These are phyloP conservation scores for Malurus elegans DNA, from an alignment of 2,113 vertebrate species.

Conservation along the genomic window DNA sequence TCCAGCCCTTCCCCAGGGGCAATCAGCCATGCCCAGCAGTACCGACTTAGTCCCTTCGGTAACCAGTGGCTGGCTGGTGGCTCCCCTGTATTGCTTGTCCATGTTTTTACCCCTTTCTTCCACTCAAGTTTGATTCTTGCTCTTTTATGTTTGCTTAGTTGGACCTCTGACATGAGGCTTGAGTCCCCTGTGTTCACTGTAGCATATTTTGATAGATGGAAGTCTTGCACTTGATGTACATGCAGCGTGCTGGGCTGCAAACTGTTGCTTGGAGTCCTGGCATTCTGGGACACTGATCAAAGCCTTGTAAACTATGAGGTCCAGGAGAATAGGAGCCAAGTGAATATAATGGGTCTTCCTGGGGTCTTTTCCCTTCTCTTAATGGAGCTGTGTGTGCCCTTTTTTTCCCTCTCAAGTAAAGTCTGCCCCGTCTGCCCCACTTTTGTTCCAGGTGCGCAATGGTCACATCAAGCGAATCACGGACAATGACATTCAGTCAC, in stretches of 20 bases:
- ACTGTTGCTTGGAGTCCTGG: neutral
- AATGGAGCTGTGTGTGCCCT: neutral
- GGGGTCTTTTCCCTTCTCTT: neutral
- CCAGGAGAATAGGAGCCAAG: neutral
- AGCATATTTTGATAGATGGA: neutral
- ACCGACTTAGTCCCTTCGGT: neutral
- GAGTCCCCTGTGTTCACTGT: neutral
- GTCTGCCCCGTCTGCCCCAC: neutral
- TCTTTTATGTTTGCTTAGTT: neutral
- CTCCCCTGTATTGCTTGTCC: neutral
- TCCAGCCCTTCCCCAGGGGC: neutral
- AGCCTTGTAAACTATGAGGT: neutral
- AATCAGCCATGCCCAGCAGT: neutral
- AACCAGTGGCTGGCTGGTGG: neutral
- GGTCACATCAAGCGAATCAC: slow-evolving; percentile 94
- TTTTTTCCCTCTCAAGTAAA: neutral
- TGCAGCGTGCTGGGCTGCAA: neutral
- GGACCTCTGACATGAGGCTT: neutral
- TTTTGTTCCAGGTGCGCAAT: slow-evolving; percentile 83
- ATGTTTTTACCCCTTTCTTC: neutral
- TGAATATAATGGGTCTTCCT: neutral
- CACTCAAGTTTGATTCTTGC: neutral
- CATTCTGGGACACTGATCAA: neutral
- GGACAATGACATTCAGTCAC: slow-evolving; percentile 94
- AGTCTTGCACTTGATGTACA: rapidly evolving